Evolutionary conservation across 2,113 vertebrate genomes (phyloP), one percentile per base, ranked within the genome.

Genomic region (Mixornis gularis): DNA sequence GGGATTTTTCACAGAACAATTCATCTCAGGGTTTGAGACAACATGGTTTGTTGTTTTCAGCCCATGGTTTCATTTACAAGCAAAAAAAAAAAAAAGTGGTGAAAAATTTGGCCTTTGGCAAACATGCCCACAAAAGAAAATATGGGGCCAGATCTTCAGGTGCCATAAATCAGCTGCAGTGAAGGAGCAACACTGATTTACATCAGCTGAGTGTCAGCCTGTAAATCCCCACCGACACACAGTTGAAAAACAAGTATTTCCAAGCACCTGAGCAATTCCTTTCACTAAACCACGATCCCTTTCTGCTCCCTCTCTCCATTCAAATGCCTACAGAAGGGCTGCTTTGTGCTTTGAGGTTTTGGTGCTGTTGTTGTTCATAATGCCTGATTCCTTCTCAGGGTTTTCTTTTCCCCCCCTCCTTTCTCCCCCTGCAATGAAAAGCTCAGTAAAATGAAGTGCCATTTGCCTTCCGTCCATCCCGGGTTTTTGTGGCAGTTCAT

Each of bases 401-500:
- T n/a, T n/a, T n/a, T n/a, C 26, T 77, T 63, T 59, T 40, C 9
- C 4, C 13, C 34, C 17, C 29, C 34, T 8, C 13, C 2, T 12
- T 72, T 21, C 51, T 81, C 64, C 30, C 86, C 77, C 41, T 30
- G 48, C 64, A 56, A 41, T 63, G 92, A 86, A 91, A 90, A 93
- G 87, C 70, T 32, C 60, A 52, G 68, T 71, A 77, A 92, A 93
- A 89, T 86, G 79, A 94, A 95, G 87, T 91, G 85, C 89, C 65
- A 5, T 56, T 90, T 0, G 26, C 87, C 78, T 85, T 22, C 77
- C 21, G 2, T 90, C 90, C 93, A 83, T 60, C 86, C 85, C 62
- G 7, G 90, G 74, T 92, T 95, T 95, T 94, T 85, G 83, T 44
- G 40, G 91, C 87, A 90, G 89, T 95, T 96, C 89, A 93, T 97